These are phyloP conservation scores for Dryobota labecula DNA, from an alignment of 2,888 invertebrate species.

Conservation along the genomic window DNA sequence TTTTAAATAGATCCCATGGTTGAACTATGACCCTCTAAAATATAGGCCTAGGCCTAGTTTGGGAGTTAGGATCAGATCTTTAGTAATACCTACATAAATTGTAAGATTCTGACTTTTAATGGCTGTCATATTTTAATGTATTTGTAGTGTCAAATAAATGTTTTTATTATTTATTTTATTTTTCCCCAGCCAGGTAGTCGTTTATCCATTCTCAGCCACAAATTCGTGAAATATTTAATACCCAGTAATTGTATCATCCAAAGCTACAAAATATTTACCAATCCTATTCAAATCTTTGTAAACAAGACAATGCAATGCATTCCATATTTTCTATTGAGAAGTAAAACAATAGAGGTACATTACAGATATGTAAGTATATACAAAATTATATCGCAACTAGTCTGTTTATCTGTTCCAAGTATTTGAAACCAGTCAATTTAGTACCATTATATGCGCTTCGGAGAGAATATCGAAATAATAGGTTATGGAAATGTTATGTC, in stretches of 20 bases:
- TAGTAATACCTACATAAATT: no score
- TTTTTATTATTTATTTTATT: no score
- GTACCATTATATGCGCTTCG: slow-evolving; percentile 40
- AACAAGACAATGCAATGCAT: slow-evolving; percentile 37
- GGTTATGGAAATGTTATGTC: slow-evolving; percentile 31
- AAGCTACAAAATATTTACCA: slow-evolving; percentile 19
- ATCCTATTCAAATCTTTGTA: slow-evolving; percentile 25
- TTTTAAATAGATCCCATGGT: no score
- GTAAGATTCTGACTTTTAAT: no score
- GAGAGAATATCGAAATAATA: slow-evolving; percentile 34
- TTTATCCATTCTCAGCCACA: background rate
- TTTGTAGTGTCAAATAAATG: no score
- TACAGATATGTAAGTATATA: slow-evolving; percentile 26
- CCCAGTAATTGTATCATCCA: slow-evolving; percentile 10
- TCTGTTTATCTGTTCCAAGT: slow-evolving; percentile 19
- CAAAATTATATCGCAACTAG: slow-evolving; percentile 42
- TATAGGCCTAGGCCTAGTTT: no score
- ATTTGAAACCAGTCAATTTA: slow-evolving; percentile 42
- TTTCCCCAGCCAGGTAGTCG: no score
- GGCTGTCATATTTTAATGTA: no score
- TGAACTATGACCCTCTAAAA: no score
- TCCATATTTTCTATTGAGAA: slow-evolving; percentile 38
- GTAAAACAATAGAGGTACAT: slow-evolving; percentile 44
- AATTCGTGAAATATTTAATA: slow-evolving; percentile 14
- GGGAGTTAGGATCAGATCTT: no score